These are phyloP conservation scores for Morinoia aosen DNA, from an alignment of 2,888 invertebrate genomes.

Conservation along the genomic window DNA sequence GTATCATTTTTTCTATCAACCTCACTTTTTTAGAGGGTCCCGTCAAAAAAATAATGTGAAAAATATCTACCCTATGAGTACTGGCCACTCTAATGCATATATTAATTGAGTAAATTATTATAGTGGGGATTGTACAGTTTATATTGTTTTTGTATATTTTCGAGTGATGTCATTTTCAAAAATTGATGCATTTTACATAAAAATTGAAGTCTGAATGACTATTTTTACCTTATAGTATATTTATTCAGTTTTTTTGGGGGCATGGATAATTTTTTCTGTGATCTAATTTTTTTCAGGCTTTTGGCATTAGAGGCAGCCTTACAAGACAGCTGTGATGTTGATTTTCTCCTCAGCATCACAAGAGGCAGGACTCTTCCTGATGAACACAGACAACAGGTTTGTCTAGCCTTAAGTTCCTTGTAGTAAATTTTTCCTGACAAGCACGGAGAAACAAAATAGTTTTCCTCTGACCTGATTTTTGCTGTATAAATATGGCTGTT, in stretches of 20 bases:
- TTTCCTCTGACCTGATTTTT: not conserved
- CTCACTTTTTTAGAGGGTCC: too few relatives aligned
- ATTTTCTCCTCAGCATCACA: conserved; percentile 63
- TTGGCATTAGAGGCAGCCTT: conserved; percentile 65
- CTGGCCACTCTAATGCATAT: too few relatives aligned
- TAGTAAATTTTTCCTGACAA: conserved; percentile 61
- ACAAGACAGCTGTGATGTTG: conserved; percentile 63
- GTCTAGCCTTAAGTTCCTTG: conserved; percentile 15
- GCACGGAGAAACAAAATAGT: conserved; percentile 43
- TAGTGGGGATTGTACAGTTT: too few relatives aligned
- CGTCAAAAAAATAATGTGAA: too few relatives aligned
- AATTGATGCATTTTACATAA: too few relatives aligned
- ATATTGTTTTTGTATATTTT: too few relatives aligned
- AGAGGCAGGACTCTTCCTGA: conserved; percentile 63
- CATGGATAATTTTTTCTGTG: not conserved
- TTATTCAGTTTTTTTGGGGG: not conserved
- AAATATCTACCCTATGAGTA: too few relatives aligned
- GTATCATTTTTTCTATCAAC: too few relatives aligned
- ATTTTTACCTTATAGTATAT: not conserved
- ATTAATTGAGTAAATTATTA: too few relatives aligned
- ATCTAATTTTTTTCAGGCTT: conserved; percentile 56
- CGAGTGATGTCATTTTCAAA: too few relatives aligned
- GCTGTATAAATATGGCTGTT: not conserved
- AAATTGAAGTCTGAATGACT: too few relatives aligned
- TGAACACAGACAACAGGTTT: conserved; percentile 62